phyloP scores from a whole-genome alignment of 2,797 vertebrate genomes.

The Triplophysa bombifrons region DNA sequence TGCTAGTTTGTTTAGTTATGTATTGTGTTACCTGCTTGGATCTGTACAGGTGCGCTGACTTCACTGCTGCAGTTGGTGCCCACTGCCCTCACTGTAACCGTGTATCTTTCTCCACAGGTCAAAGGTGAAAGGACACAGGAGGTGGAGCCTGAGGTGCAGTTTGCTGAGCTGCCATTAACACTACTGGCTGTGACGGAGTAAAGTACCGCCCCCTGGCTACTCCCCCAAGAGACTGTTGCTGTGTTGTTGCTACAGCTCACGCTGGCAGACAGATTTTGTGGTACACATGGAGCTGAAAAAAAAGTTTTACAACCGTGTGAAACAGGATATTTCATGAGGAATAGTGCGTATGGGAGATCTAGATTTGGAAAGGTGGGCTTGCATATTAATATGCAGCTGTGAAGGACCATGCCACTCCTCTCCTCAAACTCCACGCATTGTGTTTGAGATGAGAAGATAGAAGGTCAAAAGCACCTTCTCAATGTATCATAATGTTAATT shows the following conservation, averaged over 20 bases:
- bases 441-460: no score
- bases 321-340: no score
- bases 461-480: no score
- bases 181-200: slow-evolving; percentile 51
- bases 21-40: slow-evolving; percentile 49
- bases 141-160: slow-evolving; percentile 38
- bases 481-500: no score
- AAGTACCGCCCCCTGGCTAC: slow-evolving; percentile 31
- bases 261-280: slow-evolving; percentile 41
- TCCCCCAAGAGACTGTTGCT: slow-evolving; percentile 44
- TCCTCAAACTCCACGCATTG: no score
- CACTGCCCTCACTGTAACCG: slow-evolving; percentile 38
- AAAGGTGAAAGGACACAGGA: slow-evolving; percentile 49
- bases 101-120: slow-evolving; percentile 49
- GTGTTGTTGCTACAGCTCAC: slow-evolving; percentile 48
- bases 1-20: no score
- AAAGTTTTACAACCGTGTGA: no score
- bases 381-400: no score
- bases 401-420: no score
- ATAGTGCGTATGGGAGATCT: no score
- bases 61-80: slow-evolving; percentile 43
- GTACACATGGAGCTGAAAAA: slow-evolving; percentile 50
- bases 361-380: no score
- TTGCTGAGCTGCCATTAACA: slow-evolving; percentile 21
- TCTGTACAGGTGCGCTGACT: slow-evolving; percentile 35